Conservation (phyloP, 2,888 invertebrate species). For the Malthinus flaveolus region DNA sequence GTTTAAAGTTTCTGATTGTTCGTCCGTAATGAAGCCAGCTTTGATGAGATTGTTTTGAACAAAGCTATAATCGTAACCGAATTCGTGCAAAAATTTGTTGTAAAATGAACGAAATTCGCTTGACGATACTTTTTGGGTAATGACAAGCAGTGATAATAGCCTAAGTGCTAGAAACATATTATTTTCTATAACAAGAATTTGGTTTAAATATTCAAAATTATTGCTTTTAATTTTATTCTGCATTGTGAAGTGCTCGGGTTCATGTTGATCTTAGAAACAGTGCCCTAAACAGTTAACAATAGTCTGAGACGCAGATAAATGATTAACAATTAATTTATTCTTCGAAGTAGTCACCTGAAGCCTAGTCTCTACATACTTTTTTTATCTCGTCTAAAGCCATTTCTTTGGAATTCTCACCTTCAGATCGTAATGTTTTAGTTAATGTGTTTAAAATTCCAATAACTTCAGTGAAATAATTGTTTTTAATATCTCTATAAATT, state of each 20-base stretch:
- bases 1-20: slow-evolving; percentile 34
- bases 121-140: slow-evolving; percentile 76
- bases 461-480: slow-evolving; percentile 90
- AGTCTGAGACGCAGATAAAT: slow-evolving; percentile 89
- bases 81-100: slow-evolving; percentile 82
- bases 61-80: slow-evolving; percentile 81
- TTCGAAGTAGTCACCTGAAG: slow-evolving; percentile 77
- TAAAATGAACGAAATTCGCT: slow-evolving; percentile 74
- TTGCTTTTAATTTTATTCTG: slow-evolving; percentile 74
- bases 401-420: slow-evolving; percentile 72
- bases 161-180: slow-evolving; percentile 70
- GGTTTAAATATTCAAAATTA: slow-evolving; percentile 74
- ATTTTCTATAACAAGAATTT: slow-evolving; percentile 73
- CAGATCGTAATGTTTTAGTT: slow-evolving; percentile 79
- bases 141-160: slow-evolving; percentile 79
- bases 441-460: slow-evolving; percentile 81
- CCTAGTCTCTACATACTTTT: slow-evolving; percentile 86
- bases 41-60: slow-evolving; percentile 78
- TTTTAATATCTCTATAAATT: slow-evolving; percentile 84
- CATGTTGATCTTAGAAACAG: slow-evolving; percentile 72
- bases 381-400: slow-evolving; percentile 89
- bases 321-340: slow-evolving; percentile 84
- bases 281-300: slow-evolving; percentile 80
- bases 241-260: slow-evolving; percentile 74
- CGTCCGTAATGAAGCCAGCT: slow-evolving; percentile 63